Percentiles rank a stretch among this genome's conserved stretches.
Evolutionary conservation across 1,140 invertebrate species (phyloP).

Genomic region (Dinoponera quadriceps): DNA sequence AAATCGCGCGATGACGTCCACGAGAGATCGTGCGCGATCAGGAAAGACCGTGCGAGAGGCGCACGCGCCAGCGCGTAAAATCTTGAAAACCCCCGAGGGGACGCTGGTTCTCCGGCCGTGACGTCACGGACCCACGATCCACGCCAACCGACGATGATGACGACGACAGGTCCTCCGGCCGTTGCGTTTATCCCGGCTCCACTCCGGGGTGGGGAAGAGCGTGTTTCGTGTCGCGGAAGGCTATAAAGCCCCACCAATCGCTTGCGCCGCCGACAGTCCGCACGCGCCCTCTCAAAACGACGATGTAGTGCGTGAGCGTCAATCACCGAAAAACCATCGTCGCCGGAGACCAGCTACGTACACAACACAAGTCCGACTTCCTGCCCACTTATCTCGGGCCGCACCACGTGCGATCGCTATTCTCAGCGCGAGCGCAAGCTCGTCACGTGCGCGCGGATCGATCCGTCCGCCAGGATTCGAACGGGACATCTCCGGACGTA

Average conservation of each 20-base stretch:
- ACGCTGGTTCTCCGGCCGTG: slow-evolving; percentile 60
- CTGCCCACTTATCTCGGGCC: too few species aligned
- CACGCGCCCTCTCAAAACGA: slow-evolving; percentile 61
- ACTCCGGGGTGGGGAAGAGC: slow-evolving; percentile 40
- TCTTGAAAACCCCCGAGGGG: slow-evolving; percentile 53
- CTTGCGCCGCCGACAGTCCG: slow-evolving; percentile 61
- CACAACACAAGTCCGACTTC: too few species aligned
- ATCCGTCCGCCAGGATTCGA: too few species aligned
- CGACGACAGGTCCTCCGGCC: slow-evolving; percentile 2
- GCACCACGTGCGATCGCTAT: too few species aligned
- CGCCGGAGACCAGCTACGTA: neutral
- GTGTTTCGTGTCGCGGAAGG: slow-evolving; percentile 59
- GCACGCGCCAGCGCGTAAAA: neutral
- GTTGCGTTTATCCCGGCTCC: slow-evolving; percentile 19
- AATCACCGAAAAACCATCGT: slow-evolving; percentile 63
- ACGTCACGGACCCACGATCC: slow-evolving; percentile 61
- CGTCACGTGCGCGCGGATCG: too few species aligned
- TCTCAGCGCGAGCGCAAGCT: neutral
- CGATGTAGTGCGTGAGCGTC: slow-evolving; percentile 59
- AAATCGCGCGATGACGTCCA: slow-evolving; percentile 14
- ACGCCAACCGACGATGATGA: slow-evolving; percentile 3
- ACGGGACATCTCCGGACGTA: too few species aligned
- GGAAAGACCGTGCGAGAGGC: neutral
- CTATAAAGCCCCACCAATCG: slow-evolving; percentile 75
- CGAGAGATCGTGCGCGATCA: neutral